Percentiles rank a stretch among this genome's conserved stretches.
phyloP scores from a whole-genome alignment of 2,888 invertebrate species.

The Xestia c-nigrum region DNA sequence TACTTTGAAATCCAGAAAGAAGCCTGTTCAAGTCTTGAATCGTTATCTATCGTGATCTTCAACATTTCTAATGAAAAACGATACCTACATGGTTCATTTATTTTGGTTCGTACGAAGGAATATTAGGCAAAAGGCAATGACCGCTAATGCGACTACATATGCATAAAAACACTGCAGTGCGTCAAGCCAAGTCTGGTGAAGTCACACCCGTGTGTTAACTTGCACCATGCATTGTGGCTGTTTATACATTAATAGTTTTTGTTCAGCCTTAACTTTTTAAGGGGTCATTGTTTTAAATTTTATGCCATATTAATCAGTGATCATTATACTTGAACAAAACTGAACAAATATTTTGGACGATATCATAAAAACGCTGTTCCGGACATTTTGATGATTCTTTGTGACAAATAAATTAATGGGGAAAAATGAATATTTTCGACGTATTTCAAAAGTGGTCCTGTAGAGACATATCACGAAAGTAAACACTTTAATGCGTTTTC shows the following conservation, averaged over 20 bases:
- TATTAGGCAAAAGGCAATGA: too few species aligned
- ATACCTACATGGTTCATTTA: too few species aligned
- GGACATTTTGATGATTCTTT: neutral
- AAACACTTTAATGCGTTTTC: neutral
- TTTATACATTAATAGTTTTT: neutral
- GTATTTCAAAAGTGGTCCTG: neutral
- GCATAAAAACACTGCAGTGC: neutral
- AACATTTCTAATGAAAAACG: too few species aligned
- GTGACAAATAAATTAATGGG: neutral
- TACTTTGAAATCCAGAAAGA: too few species aligned
- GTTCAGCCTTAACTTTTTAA: neutral
- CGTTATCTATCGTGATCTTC: too few species aligned
- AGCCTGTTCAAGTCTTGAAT: too few species aligned
- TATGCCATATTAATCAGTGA: neutral
- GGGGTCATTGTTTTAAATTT: neutral
- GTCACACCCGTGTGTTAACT: neutral
- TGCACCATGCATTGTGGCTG: neutral
- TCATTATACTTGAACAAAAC: neutral
- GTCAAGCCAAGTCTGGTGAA: neutral
- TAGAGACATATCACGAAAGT: neutral
- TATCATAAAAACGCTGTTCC: neutral
- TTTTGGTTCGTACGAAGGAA: too few species aligned
- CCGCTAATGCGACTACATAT: too few species aligned
- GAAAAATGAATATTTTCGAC: neutral
- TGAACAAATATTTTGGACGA: neutral